These are phyloP conservation scores for Campoplex capitator DNA, from an alignment of 2,888 invertebrate genomes.

Conservation along the genomic window DNA sequence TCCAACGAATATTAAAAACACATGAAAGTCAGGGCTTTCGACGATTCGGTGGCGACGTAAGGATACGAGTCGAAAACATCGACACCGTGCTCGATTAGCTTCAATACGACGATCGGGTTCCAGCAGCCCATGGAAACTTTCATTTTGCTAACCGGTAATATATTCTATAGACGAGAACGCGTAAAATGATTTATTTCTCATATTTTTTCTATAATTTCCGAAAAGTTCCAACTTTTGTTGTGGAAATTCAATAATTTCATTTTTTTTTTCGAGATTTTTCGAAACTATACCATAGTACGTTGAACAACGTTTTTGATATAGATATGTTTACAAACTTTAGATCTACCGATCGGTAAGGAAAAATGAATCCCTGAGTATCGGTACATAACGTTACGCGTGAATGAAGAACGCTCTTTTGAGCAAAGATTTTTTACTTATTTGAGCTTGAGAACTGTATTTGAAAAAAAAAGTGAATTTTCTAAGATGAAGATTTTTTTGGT, in stretches of 20 bases:
- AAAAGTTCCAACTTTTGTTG: not conserved
- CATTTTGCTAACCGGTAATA: conserved; percentile 89
- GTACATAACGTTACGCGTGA: too few species aligned
- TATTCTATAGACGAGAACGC: conserved; percentile 84
- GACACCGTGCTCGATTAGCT: conserved; percentile 91
- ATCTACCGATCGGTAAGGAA: not conserved
- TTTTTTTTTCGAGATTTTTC: not conserved
- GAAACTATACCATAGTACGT: conserved; percentile 86
- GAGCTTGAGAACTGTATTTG: too few species aligned
- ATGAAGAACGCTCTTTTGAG: too few species aligned
- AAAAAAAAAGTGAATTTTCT: too few species aligned
- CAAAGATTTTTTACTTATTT: too few species aligned
- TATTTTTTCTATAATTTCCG: not conserved
- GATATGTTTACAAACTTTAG: not conserved
- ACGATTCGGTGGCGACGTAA: conserved; percentile 89
- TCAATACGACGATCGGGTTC: conserved; percentile 90
- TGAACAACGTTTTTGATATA: conserved; percentile 87
- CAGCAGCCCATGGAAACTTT: conserved; percentile 92
- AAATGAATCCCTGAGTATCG: too few species aligned
- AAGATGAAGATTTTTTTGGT: too few species aligned
- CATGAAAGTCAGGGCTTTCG: conserved; percentile 89
- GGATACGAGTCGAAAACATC: conserved; percentile 96
- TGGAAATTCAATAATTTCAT: not conserved
- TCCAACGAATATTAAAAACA: conserved; percentile 82
- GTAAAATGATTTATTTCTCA: not conserved